A percentile compares a stretch with the other conserved stretches of the same genome.
Evolutionary conservation across 1,140 invertebrate genomes (phyloP).

Genomic region (Araneus ventricosus): DNA sequence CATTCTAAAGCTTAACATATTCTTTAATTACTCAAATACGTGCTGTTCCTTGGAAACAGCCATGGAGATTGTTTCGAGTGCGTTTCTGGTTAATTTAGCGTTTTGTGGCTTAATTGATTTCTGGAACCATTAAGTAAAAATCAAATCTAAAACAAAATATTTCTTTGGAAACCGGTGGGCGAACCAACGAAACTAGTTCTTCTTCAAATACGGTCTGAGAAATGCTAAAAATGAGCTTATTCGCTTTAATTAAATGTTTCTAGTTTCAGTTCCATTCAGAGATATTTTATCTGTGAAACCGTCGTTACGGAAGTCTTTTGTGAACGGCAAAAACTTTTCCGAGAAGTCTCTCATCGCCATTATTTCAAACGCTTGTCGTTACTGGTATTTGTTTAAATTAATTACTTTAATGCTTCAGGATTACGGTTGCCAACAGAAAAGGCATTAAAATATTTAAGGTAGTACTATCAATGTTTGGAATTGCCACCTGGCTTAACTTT

Average conservation of each 20-base stretch:
- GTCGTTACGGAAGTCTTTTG: not conserved
- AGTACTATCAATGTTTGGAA: not conserved
- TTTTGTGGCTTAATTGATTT: not conserved
- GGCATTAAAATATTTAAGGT: slow-evolving; percentile 10
- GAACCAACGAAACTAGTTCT: no score
- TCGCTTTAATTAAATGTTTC: slow-evolving; percentile 10
- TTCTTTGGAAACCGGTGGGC: no score
- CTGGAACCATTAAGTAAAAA: not conserved
- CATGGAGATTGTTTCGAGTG: not conserved
- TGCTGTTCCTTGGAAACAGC: not conserved
- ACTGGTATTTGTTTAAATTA: not conserved
- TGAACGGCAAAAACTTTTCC: not conserved
- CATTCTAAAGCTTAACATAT: not conserved
- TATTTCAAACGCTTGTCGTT: not conserved
- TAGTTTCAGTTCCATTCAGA: no score
- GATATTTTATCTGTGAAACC: not conserved
- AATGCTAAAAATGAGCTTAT: not conserved
- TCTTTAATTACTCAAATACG: slow-evolving; percentile 8
- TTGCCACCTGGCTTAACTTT: not conserved
- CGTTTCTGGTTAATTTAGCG: not conserved
- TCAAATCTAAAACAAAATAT: no score
- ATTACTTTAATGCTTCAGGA: not conserved
- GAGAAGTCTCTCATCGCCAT: not conserved
- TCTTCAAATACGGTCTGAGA: not conserved
- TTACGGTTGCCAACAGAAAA: not conserved